Percentiles rank a stretch among this genome's conserved stretches.
Conservation (phyloP, 2,888 invertebrate species). For the Acrobasis consociella region DNA sequence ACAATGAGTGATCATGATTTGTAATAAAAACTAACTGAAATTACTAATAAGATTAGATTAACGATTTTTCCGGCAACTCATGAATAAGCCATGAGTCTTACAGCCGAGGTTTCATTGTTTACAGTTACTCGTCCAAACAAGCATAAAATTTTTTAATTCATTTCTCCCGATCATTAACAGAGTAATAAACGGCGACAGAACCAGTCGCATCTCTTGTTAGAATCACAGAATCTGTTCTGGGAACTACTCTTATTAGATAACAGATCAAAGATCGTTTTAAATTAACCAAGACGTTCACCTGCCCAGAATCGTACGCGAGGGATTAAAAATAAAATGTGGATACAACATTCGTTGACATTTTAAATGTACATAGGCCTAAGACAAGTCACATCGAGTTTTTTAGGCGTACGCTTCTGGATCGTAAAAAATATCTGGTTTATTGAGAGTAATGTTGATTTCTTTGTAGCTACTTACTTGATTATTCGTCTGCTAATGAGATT, state of each 20-base stretch:
- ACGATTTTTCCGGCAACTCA: slow-evolving; percentile 24
- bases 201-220: slow-evolving; percentile 54
- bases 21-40: neutral
- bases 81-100: slow-evolving; percentile 19
- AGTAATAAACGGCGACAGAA: slow-evolving; percentile 59
- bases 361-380: slow-evolving; percentile 16
- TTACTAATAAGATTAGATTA: neutral
- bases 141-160: slow-evolving; percentile 50
- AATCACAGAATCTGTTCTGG: slow-evolving; percentile 62
- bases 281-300: slow-evolving; percentile 61
- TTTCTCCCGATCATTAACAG: slow-evolving; percentile 61
- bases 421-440: slow-evolving; percentile 21
- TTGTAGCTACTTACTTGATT: slow-evolving; percentile 11
- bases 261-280: slow-evolving; percentile 66
- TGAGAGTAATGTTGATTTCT: slow-evolving; percentile 13
- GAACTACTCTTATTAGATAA: slow-evolving; percentile 74
- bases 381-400: neutral
- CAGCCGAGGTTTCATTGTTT: slow-evolving; percentile 26
- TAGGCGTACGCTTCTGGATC: slow-evolving; percentile 1
- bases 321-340: slow-evolving; percentile 37
- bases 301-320: slow-evolving; percentile 41
- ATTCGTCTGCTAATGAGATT: no score
- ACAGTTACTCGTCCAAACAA: slow-evolving; percentile 31
- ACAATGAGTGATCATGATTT: no score
- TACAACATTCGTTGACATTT: slow-evolving; percentile 23